These are phyloP conservation scores for Mormyrus proboscirostris DNA, from an alignment of 2,797 vertebrate genomes.

Conservation along the genomic window DNA sequence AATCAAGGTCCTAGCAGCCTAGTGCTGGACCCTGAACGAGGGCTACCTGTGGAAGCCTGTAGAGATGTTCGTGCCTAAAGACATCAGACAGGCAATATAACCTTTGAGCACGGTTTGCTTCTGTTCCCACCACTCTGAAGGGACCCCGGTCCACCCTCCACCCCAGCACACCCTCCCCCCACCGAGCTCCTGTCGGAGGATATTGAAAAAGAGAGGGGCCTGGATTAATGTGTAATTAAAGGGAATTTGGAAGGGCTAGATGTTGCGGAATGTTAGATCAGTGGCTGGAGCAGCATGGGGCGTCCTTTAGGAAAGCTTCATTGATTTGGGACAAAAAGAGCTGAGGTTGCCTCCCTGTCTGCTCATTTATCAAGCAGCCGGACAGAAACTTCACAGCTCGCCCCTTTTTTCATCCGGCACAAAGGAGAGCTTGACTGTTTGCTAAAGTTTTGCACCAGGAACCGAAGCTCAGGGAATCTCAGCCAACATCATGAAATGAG, in stretches of 20 bases:
- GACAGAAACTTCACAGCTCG: conserved; percentile 93
- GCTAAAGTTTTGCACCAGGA: conserved; percentile 87
- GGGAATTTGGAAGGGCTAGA: conserved; percentile 98
- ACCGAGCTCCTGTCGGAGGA: conserved; percentile 73
- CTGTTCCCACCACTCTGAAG: conserved; percentile 72
- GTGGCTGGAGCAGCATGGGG: conserved; percentile 99
- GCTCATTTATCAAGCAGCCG: conserved; percentile 98
- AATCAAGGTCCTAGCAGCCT: not conserved
- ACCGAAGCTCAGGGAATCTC: conserved; percentile 71
- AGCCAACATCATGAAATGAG: conserved; percentile 49
- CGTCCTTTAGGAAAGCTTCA: conserved; percentile 99
- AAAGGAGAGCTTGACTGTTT: conserved; percentile 96
- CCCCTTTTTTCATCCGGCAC: conserved; percentile 77
- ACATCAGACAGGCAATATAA: conserved; percentile 55
- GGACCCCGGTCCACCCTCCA: conserved; percentile 62
- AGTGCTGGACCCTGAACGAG: not conserved
- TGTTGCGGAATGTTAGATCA: conserved; percentile 99
- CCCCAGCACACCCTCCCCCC: conserved; percentile 40
- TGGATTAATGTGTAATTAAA: conserved; percentile 99
- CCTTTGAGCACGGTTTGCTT: conserved; percentile 55
- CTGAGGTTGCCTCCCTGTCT: conserved; percentile 93
- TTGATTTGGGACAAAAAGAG: conserved; percentile 97
- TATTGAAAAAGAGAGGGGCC: conserved; percentile 95
- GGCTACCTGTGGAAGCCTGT: conserved; percentile 33
- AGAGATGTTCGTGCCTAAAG: conserved; percentile 30